phyloP scores from a whole-genome alignment of 2,113 vertebrate genomes.

The Dissostichus mawsoni region DNA sequence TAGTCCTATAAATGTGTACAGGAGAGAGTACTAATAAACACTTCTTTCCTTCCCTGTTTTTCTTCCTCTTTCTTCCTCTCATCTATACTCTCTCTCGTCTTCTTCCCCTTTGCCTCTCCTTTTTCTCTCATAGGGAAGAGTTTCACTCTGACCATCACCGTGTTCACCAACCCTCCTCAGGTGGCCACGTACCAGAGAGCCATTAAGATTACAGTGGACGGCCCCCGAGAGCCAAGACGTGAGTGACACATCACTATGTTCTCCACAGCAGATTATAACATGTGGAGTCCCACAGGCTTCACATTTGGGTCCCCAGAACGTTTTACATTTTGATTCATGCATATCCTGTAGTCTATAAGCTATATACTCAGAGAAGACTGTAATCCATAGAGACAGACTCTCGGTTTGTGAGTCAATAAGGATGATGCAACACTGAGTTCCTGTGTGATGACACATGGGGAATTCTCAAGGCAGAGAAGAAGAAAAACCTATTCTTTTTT shows the following conservation, averaged over 20 bases:
- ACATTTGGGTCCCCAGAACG: background rate
- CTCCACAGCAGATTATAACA: background rate
- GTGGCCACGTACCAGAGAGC: slow-evolving; percentile 98
- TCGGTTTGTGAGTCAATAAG: slow-evolving; percentile 37
- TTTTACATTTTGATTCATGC: too few species aligned
- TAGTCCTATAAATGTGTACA: background rate
- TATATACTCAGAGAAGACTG: background rate
- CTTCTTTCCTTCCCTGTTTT: background rate
- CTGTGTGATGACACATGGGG: slow-evolving; percentile 47
- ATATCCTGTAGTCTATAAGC: background rate
- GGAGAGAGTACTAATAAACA: background rate
- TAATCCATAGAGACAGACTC: slow-evolving; percentile 7
- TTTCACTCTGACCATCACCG: slow-evolving; percentile 97
- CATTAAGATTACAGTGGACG: slow-evolving; percentile 97
- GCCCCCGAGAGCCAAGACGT: slow-evolving; percentile 95
- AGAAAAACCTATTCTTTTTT: background rate
- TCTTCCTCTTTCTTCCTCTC: background rate
- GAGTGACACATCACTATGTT: slow-evolving; percentile 76
- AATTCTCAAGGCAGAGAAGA: slow-evolving; percentile 19
- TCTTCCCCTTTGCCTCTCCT: background rate
- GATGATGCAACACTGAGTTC: slow-evolving; percentile 60
- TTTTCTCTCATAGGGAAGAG: slow-evolving; percentile 89
- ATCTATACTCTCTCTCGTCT: background rate
- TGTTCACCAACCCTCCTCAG: slow-evolving; percentile 97
- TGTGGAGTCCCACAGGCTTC: background rate